Base-by-base conservation (phyloP, 2,797 vertebrate genomes). In the Rhabdomys pumilio region DNA sequence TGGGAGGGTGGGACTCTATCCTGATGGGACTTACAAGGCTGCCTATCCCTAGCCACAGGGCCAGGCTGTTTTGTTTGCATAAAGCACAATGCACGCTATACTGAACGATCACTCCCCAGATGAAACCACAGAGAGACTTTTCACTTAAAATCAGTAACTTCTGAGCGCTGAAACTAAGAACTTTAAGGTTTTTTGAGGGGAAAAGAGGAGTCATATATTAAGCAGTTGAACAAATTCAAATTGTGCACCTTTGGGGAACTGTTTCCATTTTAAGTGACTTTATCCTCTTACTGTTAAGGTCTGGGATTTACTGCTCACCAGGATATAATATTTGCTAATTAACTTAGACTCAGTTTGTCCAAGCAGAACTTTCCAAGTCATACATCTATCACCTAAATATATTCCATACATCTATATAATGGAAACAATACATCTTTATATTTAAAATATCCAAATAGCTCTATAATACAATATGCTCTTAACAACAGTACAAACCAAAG, bases 381-480 rank as follows among this genome's bases (percentile, higher is more conserved):
- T 98, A 98, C 98, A 98, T 98, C 98, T 99, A 99, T 98, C 98
- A 98, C 98, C 99, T 99, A 99, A 99, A 99, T 99, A 99, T 99
- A 97, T 98, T 98, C 98, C 98, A 98, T 99, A 99, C 98, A 98
- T 98, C 98, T 99, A 98, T 99, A 98, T 98, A 98, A 98, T 98
- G 98, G 98, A 98, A 99, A 99, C 99, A 99, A 98, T 98, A 99
- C 98, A 99, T 98, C 99, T 99, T 98, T 98, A 98, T 99, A 99
- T 98, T 98, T 99, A 99, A 99, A 99, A 99, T 99, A 99, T 99
- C 98, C 99, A 98, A 99, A 99, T 99, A 99, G 98, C 98, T 99
- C 99, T 99, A 99, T 99, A 98, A 99, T 99, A 99, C 99, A 99
- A 99, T 99, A 99, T 99, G 99, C 98, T 98, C 99, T 99, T 99